Percentiles rank a stretch among this genome's conserved stretches.
These are phyloP conservation scores for Pica pica DNA, from an alignment of 2,113 vertebrate species.

Conservation along the genomic window DNA sequence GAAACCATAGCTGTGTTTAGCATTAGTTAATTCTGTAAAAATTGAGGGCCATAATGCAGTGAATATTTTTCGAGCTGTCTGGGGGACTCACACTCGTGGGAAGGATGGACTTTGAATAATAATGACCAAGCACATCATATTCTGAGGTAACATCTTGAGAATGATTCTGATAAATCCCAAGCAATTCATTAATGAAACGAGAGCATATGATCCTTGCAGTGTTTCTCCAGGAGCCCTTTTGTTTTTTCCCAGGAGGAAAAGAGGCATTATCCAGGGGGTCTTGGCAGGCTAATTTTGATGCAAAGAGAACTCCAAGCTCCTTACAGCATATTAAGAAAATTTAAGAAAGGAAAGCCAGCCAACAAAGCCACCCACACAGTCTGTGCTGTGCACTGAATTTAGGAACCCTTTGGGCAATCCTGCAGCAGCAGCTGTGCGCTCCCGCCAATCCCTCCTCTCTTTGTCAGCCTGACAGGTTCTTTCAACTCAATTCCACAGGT, in stretches of 20 bases:
- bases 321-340: slow-evolving; percentile 42
- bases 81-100: background rate
- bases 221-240: slow-evolving; percentile 25
- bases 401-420: slow-evolving; percentile 19
- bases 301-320: slow-evolving; percentile 2
- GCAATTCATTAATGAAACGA: slow-evolving; percentile 29
- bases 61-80: slow-evolving; percentile 6
- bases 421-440: slow-evolving; percentile 17
- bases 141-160: slow-evolving; percentile 21
- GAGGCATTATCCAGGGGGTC: background rate
- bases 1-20: slow-evolving; percentile 19
- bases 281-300: slow-evolving; percentile 4
- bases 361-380: slow-evolving; percentile 28
- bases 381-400: slow-evolving; percentile 18
- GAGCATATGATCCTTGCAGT: slow-evolving; percentile 32
- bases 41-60: slow-evolving; percentile 7
- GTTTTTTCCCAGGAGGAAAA: slow-evolving; percentile 21
- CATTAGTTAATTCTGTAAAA: slow-evolving; percentile 11
- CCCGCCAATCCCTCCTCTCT: background rate
- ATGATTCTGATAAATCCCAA: slow-evolving; percentile 36
- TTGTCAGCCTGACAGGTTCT: background rate
- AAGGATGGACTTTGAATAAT: slow-evolving; percentile 45
- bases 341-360: slow-evolving; percentile 29
- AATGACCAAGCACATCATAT: background rate
- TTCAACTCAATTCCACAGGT: background rate